Evolutionary conservation across 2,797 vertebrate species (phyloP).

Genomic region (Spinus pinus): DNA sequence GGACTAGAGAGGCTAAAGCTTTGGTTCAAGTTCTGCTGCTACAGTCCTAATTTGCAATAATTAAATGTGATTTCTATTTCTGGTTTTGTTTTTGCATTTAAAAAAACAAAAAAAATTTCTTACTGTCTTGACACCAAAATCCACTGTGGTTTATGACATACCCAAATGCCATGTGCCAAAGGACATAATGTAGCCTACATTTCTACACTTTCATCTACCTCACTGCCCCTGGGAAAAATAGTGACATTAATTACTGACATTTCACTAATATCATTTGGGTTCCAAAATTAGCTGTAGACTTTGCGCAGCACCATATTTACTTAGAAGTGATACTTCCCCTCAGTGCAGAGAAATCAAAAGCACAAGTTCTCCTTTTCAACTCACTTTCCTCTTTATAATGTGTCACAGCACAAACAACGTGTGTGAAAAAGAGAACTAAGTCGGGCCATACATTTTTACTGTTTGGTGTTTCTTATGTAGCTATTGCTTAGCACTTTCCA

Average conservation of each 20-base stretch:
- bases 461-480: not conserved
- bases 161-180: not conserved
- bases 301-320: not conserved
- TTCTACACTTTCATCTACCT: not conserved
- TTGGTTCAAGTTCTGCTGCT: not conserved
- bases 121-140: not conserved
- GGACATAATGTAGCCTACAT: not conserved
- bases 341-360: constrained; percentile 56
- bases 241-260: not conserved
- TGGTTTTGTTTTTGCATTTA: not conserved
- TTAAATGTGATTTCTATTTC: not conserved
- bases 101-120: not conserved
- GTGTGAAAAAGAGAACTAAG: constrained; percentile 61
- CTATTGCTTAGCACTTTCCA: not conserved
- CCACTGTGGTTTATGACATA: not conserved
- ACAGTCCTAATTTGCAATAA: not conserved
- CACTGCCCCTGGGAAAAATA: not conserved
- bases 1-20: not conserved
- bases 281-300: not conserved
- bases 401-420: constrained; percentile 4
- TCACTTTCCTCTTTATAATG: constrained; percentile 44
- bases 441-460: not conserved
- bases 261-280: not conserved
- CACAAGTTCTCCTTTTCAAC: constrained; percentile 70
- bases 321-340: constrained; percentile 70